Conservation (phyloP, 2,888 invertebrate genomes). For the Drosophila hamatofila region DNA sequence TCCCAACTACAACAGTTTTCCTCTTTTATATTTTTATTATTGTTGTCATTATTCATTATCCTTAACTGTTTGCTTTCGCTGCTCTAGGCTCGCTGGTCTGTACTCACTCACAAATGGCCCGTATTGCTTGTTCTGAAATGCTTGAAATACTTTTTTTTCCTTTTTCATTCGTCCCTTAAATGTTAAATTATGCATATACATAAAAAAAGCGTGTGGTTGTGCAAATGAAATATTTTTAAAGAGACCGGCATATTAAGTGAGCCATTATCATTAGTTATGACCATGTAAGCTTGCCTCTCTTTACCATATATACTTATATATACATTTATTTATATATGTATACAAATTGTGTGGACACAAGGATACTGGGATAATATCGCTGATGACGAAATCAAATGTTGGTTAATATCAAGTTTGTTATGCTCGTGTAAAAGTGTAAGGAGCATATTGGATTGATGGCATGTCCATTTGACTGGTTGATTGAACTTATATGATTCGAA, state of each 20-base stretch:
- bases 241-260: slow-evolving; percentile 58
- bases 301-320: not conserved
- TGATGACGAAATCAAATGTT: slow-evolving; percentile 46
- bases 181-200: slow-evolving; percentile 16
- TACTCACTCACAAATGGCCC: slow-evolving; percentile 12
- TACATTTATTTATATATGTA: not conserved
- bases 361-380: slow-evolving; percentile 28
- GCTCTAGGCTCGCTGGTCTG: slow-evolving; percentile 15
- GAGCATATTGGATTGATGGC: not conserved
- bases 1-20: slow-evolving; percentile 50
- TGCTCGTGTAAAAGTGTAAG: not conserved
- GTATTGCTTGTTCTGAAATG: slow-evolving; percentile 35
- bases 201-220: slow-evolving; percentile 31
- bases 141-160: slow-evolving; percentile 43
- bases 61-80: slow-evolving; percentile 42
- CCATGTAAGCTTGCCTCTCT: slow-evolving; percentile 18
- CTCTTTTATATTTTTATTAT: slow-evolving; percentile 25
- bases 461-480: not conserved
- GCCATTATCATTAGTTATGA: slow-evolving; percentile 69
- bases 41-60: slow-evolving; percentile 66
- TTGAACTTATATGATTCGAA: not conserved
- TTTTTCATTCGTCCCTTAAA: slow-evolving; percentile 27
- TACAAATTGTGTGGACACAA: not conserved
- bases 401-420: not conserved
- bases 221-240: slow-evolving; percentile 53